A percentile compares a stretch with the other conserved stretches of the same genome.
Evolutionary conservation across 2,797 vertebrate species (phyloP).

Genomic region (Danionella dracula): DNA sequence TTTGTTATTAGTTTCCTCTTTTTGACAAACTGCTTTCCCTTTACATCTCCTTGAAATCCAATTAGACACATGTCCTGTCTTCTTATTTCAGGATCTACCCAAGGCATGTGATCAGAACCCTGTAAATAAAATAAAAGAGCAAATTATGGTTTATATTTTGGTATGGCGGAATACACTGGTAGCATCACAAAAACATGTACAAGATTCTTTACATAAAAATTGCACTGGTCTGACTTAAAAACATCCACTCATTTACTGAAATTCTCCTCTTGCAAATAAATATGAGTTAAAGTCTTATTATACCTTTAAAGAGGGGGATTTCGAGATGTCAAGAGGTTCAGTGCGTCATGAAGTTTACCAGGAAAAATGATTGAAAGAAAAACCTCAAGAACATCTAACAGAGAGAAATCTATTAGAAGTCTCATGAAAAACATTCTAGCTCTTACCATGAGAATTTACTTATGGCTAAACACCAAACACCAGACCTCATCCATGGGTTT

Average conservation of each 20-base stretch:
- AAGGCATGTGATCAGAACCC: no score
- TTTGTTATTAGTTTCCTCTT: no score
- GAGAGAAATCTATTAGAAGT: neutral
- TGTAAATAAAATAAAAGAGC: no score
- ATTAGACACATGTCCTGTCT: no score
- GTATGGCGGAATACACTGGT: no score
- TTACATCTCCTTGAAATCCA: no score
- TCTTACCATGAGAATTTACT: neutral
- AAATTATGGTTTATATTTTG: no score
- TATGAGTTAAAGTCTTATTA: constrained; percentile 23
- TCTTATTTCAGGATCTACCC: no score
- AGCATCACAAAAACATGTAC: no score
- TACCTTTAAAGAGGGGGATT: neutral
- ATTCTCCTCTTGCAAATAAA: constrained; percentile 3
- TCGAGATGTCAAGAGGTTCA: constrained; percentile 3
- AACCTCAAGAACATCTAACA: constrained; percentile 11
- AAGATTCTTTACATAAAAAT: no score
- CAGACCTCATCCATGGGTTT: neutral
- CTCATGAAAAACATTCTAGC: neutral
- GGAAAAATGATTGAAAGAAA: constrained; percentile 3
- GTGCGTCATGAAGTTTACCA: constrained; percentile 18
- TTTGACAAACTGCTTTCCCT: no score
- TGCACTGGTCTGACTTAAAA: no score
- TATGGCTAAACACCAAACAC: neutral
- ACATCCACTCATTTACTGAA: neutral